A percentile compares a stretch with the other conserved stretches of the same genome.
Evolutionary conservation across 2,797 vertebrate species (phyloP).

Genomic region (Platalea minor): DNA sequence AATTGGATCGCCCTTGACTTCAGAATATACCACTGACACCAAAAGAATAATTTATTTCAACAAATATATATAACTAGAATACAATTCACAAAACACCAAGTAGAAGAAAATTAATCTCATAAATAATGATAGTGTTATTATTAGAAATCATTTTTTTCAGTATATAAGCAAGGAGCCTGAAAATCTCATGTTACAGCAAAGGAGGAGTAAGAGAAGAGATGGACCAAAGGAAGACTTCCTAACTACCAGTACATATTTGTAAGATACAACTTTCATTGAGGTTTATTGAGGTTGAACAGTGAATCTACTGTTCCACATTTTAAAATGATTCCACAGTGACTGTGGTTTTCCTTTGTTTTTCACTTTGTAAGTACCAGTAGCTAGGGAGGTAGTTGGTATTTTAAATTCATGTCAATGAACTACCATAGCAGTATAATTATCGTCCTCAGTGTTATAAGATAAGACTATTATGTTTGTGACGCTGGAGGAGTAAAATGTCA

Average conservation of each 20-base stretch:
- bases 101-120: neutral
- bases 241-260: neutral
- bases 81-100: neutral
- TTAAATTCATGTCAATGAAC: neutral
- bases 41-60: neutral
- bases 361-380: neutral
- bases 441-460: neutral
- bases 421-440: neutral
- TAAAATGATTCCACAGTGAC: neutral
- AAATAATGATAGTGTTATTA: neutral
- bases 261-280: neutral
- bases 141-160: neutral
- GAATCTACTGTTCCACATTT: neutral
- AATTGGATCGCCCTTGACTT: slow-evolving; percentile 35
- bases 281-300: neutral
- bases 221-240: neutral
- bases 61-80: neutral
- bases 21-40: slow-evolving; percentile 9
- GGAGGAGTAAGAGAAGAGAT: neutral
- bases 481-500: neutral
- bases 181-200: neutral
- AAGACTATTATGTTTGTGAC: neutral
- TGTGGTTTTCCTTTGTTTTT: neutral
- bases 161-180: neutral
- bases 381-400: neutral